These are phyloP conservation scores for Mythimna ferrago DNA, from an alignment of 2,888 invertebrate species.

Conservation along the genomic window DNA sequence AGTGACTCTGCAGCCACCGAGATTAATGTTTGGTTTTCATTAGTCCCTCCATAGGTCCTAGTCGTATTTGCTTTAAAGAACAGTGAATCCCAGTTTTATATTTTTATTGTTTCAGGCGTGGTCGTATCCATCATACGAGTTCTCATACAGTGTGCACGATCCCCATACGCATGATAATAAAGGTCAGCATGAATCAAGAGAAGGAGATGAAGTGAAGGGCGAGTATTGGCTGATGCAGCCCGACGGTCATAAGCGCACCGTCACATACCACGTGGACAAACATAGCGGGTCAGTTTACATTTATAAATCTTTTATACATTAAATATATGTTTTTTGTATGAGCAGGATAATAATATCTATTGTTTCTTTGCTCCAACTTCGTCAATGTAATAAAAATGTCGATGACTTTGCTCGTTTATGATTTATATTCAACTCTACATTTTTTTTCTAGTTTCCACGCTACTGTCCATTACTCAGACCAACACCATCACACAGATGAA, in stretches of 20 bases:
- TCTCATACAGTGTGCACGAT: constrained; percentile 90
- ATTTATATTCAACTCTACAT: background rate
- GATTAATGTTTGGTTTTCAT: background rate
- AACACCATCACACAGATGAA: constrained; percentile 61
- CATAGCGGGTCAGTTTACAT: constrained; percentile 82
- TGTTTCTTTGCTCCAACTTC: background rate
- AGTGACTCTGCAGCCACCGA: background rate
- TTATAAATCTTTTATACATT: background rate
- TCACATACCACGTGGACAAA: constrained; percentile 88
- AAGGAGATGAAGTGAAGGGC: constrained; percentile 89
- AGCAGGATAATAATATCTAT: background rate
- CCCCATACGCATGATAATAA: constrained; percentile 90
- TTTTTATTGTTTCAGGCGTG: constrained; percentile 73
- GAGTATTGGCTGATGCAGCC: constrained; percentile 89
- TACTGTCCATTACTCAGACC: constrained; percentile 67
- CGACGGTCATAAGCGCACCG: constrained; percentile 88
- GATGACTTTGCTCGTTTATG: background rate
- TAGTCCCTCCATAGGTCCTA: too few species aligned
- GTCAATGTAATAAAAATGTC: too few species aligned
- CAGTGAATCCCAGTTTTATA: background rate
- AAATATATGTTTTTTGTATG: background rate
- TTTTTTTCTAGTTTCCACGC: constrained; percentile 67
- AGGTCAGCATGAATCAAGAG: constrained; percentile 86
- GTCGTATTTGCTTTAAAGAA: too few species aligned
- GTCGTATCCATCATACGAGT: constrained; percentile 88